Conservation (phyloP, 1,140 invertebrate genomes). For the Propsilocerus akamusi region DNA sequence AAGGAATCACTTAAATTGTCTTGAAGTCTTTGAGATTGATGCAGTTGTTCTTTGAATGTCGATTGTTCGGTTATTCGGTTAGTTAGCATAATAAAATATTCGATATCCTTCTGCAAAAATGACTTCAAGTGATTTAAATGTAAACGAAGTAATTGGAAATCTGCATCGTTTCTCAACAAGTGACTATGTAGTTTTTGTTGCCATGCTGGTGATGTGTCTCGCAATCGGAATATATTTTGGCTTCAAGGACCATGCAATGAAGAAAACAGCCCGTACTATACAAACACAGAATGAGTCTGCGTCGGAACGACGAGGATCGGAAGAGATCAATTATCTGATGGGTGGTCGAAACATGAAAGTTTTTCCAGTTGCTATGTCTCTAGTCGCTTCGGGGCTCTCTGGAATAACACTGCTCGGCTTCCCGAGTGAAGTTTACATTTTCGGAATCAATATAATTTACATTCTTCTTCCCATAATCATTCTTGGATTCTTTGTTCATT, state of each 20-base stretch:
- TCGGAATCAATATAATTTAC: conserved; percentile 54
- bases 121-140: too few relatives aligned
- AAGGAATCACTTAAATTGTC: too few relatives aligned
- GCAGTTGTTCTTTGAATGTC: too few relatives aligned
- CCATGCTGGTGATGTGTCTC: conserved; percentile 51
- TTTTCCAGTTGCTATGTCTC: conserved; percentile 54
- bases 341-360: conserved; percentile 61
- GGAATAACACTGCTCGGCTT: conserved; percentile 49
- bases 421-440: conserved; percentile 61
- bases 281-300: too few relatives aligned
- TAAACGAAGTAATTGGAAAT: conserved; percentile 35
- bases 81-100: too few relatives aligned
- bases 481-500: conserved; percentile 44
- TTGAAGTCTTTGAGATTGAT: too few relatives aligned
- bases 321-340: conserved; percentile 54
- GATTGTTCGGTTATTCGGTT: too few relatives aligned
- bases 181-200: conserved; percentile 51
- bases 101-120: neutral
- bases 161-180: conserved; percentile 42
- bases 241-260: conserved; percentile 30
- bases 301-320: neutral
- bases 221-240: conserved; percentile 64
- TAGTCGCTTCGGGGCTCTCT: conserved; percentile 58
- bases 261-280: neutral
- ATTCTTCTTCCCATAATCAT: conserved; percentile 40